Percentiles rank a stretch among this genome's conserved stretches.
Conservation (phyloP, 2,113 vertebrate genomes). For the Scomber japonicus region DNA sequence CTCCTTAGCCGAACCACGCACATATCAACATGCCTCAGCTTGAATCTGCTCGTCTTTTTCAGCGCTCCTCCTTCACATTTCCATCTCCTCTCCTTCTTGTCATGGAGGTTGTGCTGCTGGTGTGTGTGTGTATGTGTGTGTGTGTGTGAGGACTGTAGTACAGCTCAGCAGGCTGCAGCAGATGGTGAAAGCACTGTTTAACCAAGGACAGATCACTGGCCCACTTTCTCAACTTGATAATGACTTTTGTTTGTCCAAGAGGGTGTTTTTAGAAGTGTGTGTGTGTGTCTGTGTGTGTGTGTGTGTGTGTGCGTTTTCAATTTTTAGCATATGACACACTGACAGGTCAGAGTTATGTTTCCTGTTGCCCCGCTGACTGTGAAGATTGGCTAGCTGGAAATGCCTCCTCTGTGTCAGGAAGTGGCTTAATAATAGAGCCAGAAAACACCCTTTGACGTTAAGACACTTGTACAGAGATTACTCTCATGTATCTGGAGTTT, state of each 20-base stretch:
- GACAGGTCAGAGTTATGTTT: conserved; percentile 69
- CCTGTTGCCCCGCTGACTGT: conserved; percentile 62
- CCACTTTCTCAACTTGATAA: conserved; percentile 55
- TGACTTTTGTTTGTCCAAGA: conserved; percentile 32
- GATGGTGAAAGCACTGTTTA: conserved; percentile 56
- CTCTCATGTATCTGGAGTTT: not conserved
- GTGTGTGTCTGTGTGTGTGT: conserved; percentile 26
- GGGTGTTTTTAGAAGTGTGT: not conserved
- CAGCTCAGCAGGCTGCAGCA: conserved; percentile 57
- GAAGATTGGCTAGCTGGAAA: conserved; percentile 54
- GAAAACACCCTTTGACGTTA: conserved; percentile 9
- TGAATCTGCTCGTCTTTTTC: conserved; percentile 64
- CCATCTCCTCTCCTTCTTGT: conserved; percentile 39
- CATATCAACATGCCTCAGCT: conserved; percentile 77
- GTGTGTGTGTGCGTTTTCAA: not conserved
- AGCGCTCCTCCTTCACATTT: conserved; percentile 49
- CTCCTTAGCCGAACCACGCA: conserved; percentile 8
- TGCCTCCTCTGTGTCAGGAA: conserved; percentile 60
- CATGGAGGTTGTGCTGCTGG: conserved; percentile 18
- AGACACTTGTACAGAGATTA: not conserved
- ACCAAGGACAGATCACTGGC: conserved; percentile 47
- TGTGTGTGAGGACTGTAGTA: not conserved
- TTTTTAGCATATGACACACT: conserved; percentile 46
- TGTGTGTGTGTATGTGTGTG: not conserved
- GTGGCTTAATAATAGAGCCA: conserved; percentile 40